These are phyloP conservation scores for Tupiocoris notatus DNA, from an alignment of 2,888 invertebrate genomes.

Conservation along the genomic window DNA sequence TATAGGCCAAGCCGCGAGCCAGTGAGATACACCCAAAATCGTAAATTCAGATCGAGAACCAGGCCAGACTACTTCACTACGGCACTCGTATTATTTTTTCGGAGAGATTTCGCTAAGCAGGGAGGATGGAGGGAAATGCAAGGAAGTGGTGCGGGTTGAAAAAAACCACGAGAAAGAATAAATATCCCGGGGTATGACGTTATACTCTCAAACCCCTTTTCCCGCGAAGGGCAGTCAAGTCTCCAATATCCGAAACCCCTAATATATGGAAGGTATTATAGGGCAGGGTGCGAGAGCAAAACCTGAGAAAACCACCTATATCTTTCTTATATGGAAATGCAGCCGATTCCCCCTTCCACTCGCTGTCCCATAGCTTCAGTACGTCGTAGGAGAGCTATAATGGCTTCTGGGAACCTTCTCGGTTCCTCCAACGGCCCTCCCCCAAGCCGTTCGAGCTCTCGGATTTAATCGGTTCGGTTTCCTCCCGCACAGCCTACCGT, in stretches of 20 bases:
- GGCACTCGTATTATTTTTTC: neutral
- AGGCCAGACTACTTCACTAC: neutral
- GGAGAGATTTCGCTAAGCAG: neutral
- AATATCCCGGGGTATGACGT: neutral
- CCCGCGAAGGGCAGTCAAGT: neutral
- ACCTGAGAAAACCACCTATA: neutral
- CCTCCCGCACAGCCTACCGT: neutral
- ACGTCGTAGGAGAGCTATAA: neutral
- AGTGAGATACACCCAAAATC: neutral
- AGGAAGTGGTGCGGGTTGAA: neutral
- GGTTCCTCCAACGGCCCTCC: neutral
- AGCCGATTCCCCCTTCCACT: neutral
- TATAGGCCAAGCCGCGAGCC: neutral
- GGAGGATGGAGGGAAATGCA: neutral
- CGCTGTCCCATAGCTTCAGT: neutral
- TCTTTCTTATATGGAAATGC: neutral
- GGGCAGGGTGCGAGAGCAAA: neutral
- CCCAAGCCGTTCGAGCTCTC: neutral
- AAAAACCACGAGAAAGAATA: neutral
- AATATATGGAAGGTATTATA: neutral
- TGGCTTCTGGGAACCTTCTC: neutral
- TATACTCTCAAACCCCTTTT: neutral
- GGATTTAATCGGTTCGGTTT: neutral
- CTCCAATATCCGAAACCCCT: neutral
- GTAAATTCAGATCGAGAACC: neutral